phyloP scores from a whole-genome alignment of 2,797 vertebrate genomes.

The Cheirogaleus major region DNA sequence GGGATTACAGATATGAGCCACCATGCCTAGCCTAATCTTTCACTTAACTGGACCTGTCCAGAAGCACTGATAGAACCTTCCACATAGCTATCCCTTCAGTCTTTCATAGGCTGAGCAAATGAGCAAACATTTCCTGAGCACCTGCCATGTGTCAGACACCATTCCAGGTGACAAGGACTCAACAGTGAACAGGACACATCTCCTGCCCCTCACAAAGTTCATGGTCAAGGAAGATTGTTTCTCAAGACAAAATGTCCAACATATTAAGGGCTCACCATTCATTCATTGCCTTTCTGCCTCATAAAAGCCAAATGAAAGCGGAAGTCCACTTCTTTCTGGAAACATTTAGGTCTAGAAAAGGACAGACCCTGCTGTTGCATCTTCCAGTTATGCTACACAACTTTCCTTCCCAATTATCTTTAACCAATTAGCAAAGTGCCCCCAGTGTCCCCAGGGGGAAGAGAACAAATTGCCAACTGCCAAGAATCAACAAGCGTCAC shows the following conservation, averaged over 20 bases:
- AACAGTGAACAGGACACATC: no score
- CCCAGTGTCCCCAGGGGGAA: background rate
- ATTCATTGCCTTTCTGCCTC: background rate
- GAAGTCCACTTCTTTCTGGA: background rate
- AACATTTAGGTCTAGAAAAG: background rate
- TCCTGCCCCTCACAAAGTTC: background rate
- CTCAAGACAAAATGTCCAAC: background rate
- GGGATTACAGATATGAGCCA: background rate
- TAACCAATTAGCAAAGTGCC: background rate
- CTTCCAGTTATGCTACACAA: background rate
- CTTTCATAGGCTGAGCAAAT: background rate
- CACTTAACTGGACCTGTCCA: background rate
- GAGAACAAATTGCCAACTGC: background rate
- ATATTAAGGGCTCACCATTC: background rate
- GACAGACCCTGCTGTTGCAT: background rate
- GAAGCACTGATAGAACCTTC: background rate
- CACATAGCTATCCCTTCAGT: background rate
- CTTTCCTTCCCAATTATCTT: background rate
- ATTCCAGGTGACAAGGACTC: background rate
- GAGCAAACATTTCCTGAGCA: background rate
- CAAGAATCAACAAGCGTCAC: constrained; percentile 54
- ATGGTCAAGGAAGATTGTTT: background rate
- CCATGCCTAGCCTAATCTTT: background rate
- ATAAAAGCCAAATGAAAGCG: background rate
- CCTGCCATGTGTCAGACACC: background rate